Percentiles rank a stretch among this genome's conserved stretches.
Evolutionary conservation across 2,888 invertebrate genomes (phyloP).

Genomic region (Andrena bucephala): DNA sequence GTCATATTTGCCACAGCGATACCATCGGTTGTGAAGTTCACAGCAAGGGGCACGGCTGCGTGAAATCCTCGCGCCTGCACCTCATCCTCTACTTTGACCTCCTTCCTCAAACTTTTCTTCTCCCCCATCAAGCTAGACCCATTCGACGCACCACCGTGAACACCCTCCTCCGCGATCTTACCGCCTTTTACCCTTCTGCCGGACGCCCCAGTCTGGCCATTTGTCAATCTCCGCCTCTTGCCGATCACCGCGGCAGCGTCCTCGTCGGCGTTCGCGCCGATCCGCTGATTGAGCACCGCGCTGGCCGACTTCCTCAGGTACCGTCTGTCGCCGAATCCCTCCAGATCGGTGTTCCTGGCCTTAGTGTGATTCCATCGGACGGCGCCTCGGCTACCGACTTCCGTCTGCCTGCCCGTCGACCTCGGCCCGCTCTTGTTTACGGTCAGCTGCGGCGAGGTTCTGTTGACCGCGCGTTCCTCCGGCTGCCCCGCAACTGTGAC

Average conservation of each 20-base stretch:
- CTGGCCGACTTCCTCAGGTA: conserved; percentile 75
- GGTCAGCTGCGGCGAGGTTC: conserved; percentile 57
- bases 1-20: conserved; percentile 37
- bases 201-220: conserved; percentile 32
- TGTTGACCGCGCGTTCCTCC: conserved; percentile 62
- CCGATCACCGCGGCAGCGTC: background rate
- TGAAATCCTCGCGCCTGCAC: conserved; percentile 20
- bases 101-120: conserved; percentile 7
- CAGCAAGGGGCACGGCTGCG: conserved; percentile 10
- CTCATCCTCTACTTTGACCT: conserved; percentile 23
- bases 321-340: conserved; percentile 65
- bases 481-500: conserved; percentile 60
- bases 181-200: conserved; percentile 49
- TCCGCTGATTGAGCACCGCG: conserved; percentile 77
- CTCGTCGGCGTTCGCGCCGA: conserved; percentile 51
- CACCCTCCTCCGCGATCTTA: conserved; percentile 24
- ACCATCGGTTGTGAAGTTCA: conserved; percentile 14
- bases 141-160: conserved; percentile 5
- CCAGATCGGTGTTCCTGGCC: conserved; percentile 59
- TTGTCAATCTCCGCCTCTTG: conserved; percentile 60
- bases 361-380: conserved; percentile 76
- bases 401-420: conserved; percentile 62
- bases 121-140: conserved; percentile 21
- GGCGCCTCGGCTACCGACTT: conserved; percentile 63
- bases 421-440: conserved; percentile 61